Percentiles rank a stretch among this genome's conserved stretches.
These are phyloP conservation scores for Centropus unirufus DNA, from an alignment of 2,113 vertebrate genomes.

Conservation along the genomic window DNA sequence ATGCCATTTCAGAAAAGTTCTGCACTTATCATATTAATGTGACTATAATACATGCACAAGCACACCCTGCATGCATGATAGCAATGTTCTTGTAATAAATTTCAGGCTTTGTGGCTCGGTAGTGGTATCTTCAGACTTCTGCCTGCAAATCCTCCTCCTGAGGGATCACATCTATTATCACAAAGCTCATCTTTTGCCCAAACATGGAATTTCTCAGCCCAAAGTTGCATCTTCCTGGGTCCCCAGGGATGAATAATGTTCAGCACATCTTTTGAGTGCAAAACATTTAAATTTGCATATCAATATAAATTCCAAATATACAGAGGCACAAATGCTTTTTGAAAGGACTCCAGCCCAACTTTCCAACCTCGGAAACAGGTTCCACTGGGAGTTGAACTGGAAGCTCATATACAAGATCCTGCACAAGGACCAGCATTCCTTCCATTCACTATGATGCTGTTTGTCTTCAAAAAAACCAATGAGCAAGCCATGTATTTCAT, in stretches of 20 bases:
- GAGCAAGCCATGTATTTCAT: background rate
- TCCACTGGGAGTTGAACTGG: background rate
- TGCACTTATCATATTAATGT: background rate
- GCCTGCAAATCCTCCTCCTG: conserved; percentile 21
- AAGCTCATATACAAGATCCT: background rate
- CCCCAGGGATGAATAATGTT: background rate
- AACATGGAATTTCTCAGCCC: conserved; percentile 30
- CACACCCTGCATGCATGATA: background rate
- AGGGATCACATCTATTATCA: conserved; percentile 12
- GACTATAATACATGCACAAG: conserved; percentile 28
- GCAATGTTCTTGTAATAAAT: conserved; percentile 20
- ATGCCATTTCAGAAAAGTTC: background rate
- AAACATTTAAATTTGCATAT: background rate
- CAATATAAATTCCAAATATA: background rate
- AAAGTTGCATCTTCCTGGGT: background rate
- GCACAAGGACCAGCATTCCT: background rate
- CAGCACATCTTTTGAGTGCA: background rate
- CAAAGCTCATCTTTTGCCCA: conserved; percentile 30
- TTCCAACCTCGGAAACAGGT: background rate
- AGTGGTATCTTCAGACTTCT: background rate
- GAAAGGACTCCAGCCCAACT: background rate
- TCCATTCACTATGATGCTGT: background rate
- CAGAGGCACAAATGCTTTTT: background rate
- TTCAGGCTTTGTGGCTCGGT: background rate
- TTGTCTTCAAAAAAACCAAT: background rate